Evolutionary conservation across 2,113 vertebrate species (phyloP), one percentile per base, ranked within the genome.

Genomic region (Oreochromis spilurus): DNA sequence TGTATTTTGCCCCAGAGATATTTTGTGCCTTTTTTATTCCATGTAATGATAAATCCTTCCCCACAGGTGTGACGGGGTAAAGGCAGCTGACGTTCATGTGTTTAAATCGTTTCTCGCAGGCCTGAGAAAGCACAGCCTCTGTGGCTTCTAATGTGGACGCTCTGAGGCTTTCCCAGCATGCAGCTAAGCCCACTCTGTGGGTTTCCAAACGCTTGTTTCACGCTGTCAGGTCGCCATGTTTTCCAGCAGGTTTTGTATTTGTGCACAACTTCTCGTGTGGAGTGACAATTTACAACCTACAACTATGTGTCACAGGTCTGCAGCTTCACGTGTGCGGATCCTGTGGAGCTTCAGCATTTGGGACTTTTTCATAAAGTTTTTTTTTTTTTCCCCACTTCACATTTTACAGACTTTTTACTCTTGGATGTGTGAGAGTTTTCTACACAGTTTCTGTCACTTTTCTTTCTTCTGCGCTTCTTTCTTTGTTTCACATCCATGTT

Each of bases 61-160:
- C 29, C 29, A 10, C 57, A 31, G 57, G 57, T 36, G 58, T n/a
- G 9, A 36, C 5, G 4, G 58, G 9, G 58, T 36, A 11, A 62
- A 62, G 16, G 58, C 29, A 19, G 16, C 29, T 19, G 3, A 62
- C 29, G 9, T 11, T 43, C 4, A 43, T 4, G 40, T 43, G 10
- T 11, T 62, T 19, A 7, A 62, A 36, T 12, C 0, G 16, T 62
- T 62, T 62, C 31, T 62, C 8, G 2, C 31, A 54, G 19, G 77
- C 31, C 14, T 77, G 43, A n/a, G 45, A 52, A 31, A 11, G 10
- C 5, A 0, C 11, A 29, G 72, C 17, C 0, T 78, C 24, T 0
- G 26, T 36, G 60, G 60, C 9, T 24, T 43, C 65, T 70, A 70
- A 36, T 0, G 60, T 65, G 29, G 60, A 65, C 5, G 0, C 31